phyloP scores from a whole-genome alignment of 2,113 vertebrate genomes.

The Chitala chitala region DNA sequence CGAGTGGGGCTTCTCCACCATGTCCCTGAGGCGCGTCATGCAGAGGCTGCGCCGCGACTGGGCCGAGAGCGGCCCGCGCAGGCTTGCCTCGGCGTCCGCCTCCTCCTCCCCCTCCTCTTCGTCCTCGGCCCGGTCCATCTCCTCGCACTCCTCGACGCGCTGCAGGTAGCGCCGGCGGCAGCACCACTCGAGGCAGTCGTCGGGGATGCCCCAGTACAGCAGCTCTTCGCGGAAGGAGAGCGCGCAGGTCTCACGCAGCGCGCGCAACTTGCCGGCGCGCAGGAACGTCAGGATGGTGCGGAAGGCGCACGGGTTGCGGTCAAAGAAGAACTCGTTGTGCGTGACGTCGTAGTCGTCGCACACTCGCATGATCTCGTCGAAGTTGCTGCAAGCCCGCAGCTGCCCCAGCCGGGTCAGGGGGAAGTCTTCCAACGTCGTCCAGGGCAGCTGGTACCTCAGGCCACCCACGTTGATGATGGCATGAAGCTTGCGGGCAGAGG shows the following conservation, averaged over 20 bases:
- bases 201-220: conserved; percentile 93
- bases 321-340: conserved; percentile 95
- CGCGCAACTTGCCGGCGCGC: conserved; percentile 84
- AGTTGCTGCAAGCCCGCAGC: conserved; percentile 85
- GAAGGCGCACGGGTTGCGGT: conserved; percentile 91
- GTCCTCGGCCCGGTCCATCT: conserved; percentile 77
- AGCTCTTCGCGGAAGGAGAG: conserved; percentile 95
- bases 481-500: conserved; percentile 69
- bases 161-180: conserved; percentile 86
- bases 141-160: conserved; percentile 86
- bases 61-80: conserved; percentile 40
- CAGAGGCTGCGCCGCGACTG: conserved; percentile 69
- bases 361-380: conserved; percentile 89
- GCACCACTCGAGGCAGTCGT: conserved; percentile 90
- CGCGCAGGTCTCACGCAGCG: conserved; percentile 85
- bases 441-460: conserved; percentile 87
- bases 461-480: conserved; percentile 96
- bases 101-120: conserved; percentile 66
- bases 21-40: conserved; percentile 87
- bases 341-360: conserved; percentile 93
- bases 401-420: conserved; percentile 86
- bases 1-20: conserved; percentile 96
- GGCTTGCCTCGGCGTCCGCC: conserved; percentile 57
- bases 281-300: conserved; percentile 91
- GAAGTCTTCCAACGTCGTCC: conserved; percentile 94